Evolutionary conservation across 2,888 invertebrate genomes (phyloP), one percentile per base, ranked within the genome.

Genomic region (Hirudinaria manillensis): DNA sequence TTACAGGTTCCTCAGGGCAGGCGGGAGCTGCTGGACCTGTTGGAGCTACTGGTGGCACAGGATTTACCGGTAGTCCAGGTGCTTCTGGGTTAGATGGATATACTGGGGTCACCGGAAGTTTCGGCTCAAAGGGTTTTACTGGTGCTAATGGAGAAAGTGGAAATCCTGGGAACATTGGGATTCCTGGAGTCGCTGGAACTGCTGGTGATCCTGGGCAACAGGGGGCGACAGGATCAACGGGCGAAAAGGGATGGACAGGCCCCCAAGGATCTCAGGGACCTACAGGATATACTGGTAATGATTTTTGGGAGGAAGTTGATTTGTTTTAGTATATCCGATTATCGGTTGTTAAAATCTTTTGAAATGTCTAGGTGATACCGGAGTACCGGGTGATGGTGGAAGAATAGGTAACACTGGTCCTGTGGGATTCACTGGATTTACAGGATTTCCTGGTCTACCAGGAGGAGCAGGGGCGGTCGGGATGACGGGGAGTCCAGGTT

Each of bases 21-120:
- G 10, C 70, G 3, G 73, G 73, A 65, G 19, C 38, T 16, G 36
- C 61, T 19, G 73, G 73, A 24, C 36, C 36, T n/a, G 65, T 6
- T 27, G 73, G 73, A 38, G 3, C 34, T 1, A 10, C 73, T 3
- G 73, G 80, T 34, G 45, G 55, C 21, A 19, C 74, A 21, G 77
- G 79, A 27, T 66, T 53, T 34, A 29, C 34, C 19, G 77, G 77
- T 19, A 32, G n/a, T 34, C 13, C 53, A 72, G 78, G 78, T 38
- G 45, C 34, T 10, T 53, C 74, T 38, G 79, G 79, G 6, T 24
- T 13, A 6, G 77, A 76, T 32, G 79, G 79, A 27, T 19, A 16
- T 1, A 67, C 70, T 70, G 79, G 75, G 16, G 24, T n/a, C 34
- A 24, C 24, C 0, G 72, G 77, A 27, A 7, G 19, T 27, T 53